phyloP scores from a whole-genome alignment of 2,797 vertebrate species.

The Brachymystax lenok region DNA sequence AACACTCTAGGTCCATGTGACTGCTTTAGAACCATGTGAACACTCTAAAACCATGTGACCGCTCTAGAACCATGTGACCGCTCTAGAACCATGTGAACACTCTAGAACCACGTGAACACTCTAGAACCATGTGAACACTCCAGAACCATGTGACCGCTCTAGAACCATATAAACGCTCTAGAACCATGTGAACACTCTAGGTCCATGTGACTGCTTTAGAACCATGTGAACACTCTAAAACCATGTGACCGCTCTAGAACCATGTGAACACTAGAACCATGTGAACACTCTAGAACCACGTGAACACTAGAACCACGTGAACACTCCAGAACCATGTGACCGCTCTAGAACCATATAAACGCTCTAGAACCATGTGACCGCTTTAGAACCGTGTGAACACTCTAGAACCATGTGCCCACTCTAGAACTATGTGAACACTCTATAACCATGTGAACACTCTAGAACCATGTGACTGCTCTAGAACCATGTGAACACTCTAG shows the following conservation, averaged over 20 bases:
- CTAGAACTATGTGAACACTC: neutral
- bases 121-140: neutral
- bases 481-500: neutral
- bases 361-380: neutral
- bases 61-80: no score
- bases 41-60: neutral
- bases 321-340: no score
- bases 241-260: no score
- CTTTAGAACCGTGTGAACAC: neutral
- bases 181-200: no score
- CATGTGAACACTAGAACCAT: no score
- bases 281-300: neutral
- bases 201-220: no score
- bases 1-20: neutral
- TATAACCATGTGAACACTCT: neutral
- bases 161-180: no score
- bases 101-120: neutral
- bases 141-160: no score
- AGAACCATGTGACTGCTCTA: neutral
- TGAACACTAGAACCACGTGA: no score
- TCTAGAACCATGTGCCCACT: neutral
- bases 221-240: no score
- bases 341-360: no score
- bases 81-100: no score
- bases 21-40: neutral